Percentiles rank a stretch among this genome's conserved stretches.
phyloP scores from a whole-genome alignment of 2,888 invertebrate genomes.

The Hypercompe scribonia region DNA sequence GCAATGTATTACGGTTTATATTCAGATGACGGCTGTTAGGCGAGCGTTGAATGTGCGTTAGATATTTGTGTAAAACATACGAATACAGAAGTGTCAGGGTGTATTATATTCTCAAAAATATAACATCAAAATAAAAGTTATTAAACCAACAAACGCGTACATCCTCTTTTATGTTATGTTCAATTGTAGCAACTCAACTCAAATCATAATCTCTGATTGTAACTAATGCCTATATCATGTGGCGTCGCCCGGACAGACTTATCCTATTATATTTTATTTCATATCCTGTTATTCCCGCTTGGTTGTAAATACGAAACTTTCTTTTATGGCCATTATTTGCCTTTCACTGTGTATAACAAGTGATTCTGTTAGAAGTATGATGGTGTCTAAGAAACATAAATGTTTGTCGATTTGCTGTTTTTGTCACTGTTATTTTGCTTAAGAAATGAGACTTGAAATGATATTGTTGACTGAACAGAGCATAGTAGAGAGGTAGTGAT shows the following conservation, averaged over 20 bases:
- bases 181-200: conserved; percentile 46
- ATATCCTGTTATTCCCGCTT: conserved; percentile 44
- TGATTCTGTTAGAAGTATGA: conserved; percentile 1
- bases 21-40: too few relatives aligned
- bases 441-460: too few relatives aligned
- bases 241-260: conserved; percentile 31
- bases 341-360: neutral
- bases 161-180: conserved; percentile 27
- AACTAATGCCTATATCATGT: conserved; percentile 46
- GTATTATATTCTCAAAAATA: neutral
- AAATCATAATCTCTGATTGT: conserved; percentile 47
- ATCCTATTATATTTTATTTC: conserved; percentile 44
- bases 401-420: neutral
- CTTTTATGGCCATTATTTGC: conserved; percentile 25
- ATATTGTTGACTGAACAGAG: too few relatives aligned
- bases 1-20: too few relatives aligned
- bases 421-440: neutral
- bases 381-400: neutral
- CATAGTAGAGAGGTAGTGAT: too few relatives aligned
- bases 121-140: conserved; percentile 7
- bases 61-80: too few relatives aligned
- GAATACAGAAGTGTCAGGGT: too few relatives aligned
- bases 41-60: too few relatives aligned
- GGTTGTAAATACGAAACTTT: conserved; percentile 29
- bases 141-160: conserved; percentile 21